Conservation (phyloP, 2,797 vertebrate species). For the Rhynchonycteris naso region DNA sequence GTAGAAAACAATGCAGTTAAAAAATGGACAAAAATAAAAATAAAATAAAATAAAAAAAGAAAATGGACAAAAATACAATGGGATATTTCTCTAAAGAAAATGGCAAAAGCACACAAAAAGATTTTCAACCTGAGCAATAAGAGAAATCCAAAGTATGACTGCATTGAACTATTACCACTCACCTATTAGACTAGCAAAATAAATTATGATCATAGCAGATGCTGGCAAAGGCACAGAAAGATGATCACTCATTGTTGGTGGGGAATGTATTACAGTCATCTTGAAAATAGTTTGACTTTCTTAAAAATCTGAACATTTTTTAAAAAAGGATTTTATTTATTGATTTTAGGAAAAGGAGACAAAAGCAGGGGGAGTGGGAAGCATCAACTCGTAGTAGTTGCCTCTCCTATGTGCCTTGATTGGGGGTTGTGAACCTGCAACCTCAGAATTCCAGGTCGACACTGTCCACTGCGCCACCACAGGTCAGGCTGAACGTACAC, state of each 20-base stretch:
- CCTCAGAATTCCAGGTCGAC: not conserved
- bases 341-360: not conserved
- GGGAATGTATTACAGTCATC: not conserved
- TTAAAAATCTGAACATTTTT: not conserved
- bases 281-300: not conserved
- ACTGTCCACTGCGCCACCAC: no score
- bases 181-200: not conserved
- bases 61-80: not conserved
- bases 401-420: no score
- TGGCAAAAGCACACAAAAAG: not conserved
- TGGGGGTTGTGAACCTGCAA: not conserved
- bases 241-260: not conserved
- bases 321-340: no score
- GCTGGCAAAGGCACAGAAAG: not conserved
- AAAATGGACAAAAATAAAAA: not conserved
- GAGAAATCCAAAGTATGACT: not conserved
- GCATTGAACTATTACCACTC: not conserved
- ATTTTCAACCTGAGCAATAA: not conserved
- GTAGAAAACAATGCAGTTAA: not conserved
- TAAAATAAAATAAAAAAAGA: no score
- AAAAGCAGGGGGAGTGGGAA: no score
- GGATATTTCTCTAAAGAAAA: slow-evolving; percentile 17
- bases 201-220: not conserved
- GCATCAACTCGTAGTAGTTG: no score
- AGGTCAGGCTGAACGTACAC: not conserved